A percentile compares a stretch with the other conserved stretches of the same genome.
Evolutionary conservation across 2,888 invertebrate species (phyloP).

Genomic region (Cephus runcator): DNA sequence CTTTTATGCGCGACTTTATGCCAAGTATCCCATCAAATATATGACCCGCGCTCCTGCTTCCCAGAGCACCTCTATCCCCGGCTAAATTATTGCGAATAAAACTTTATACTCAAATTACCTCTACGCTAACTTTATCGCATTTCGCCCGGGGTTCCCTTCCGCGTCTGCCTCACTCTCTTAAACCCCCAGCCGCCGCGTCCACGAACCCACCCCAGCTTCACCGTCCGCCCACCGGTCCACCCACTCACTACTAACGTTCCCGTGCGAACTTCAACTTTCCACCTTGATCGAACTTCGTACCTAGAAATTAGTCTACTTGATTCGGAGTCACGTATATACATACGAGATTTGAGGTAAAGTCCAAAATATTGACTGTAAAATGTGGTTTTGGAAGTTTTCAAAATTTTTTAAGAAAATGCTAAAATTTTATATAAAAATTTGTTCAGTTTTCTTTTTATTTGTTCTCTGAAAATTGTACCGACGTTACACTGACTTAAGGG

Average conservation of each 20-base stretch:
- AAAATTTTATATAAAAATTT: neutral
- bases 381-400: too few species aligned
- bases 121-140: conserved; percentile 63
- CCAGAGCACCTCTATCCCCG: conserved; percentile 31
- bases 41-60: conserved; percentile 52
- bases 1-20: conserved; percentile 65
- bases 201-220: neutral
- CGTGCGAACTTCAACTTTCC: neutral
- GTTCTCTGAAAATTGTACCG: neutral
- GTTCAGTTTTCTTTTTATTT: neutral
- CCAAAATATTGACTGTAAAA: neutral
- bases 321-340: too few species aligned
- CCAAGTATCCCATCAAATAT: conserved; percentile 65
- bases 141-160: conserved; percentile 30
- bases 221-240: neutral
- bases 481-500: neutral
- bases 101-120: conserved; percentile 65
- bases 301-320: neutral
- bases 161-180: neutral
- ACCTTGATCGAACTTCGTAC: neutral
- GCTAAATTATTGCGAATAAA: conserved; percentile 65
- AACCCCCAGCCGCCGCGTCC: neutral
- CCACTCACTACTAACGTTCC: neutral
- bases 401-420: neutral
- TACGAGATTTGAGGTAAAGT: too few species aligned